Evolutionary conservation across 2,888 invertebrate species (phyloP), one percentile per base, ranked within the genome.

Genomic region (Dasysyrphus albostriatus): DNA sequence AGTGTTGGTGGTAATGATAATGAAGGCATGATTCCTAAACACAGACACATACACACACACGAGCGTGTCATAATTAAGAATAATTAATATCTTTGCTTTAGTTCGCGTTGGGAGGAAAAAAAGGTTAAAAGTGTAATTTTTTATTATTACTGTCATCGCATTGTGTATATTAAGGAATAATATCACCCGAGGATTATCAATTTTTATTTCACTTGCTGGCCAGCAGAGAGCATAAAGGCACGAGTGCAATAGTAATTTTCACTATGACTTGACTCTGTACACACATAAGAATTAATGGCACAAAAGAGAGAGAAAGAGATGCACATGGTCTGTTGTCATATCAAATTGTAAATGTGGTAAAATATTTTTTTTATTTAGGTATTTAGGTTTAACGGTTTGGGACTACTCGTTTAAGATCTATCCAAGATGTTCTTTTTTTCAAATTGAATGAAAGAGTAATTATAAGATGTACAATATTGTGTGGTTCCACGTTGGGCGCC

Each of bases 121-220:
- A 37, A 47, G 29, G 44, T 74, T 72, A 47, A 59, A 74, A 59
- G 77, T 44, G 82, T 87, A 69, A 87, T 78, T 82, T 82, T 87
- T 87, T 84, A 72, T 78, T 78, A 87, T 87, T 82, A 82, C 82
- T 70, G 70, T 63, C 63, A 77, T 74, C 69, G 74, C 61, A 19
- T 70, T 74, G 32, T 73, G 77, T 73, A 76, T 80, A 83, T 75
- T 70, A 76, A 24, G 67, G 72, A n/a, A 65, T 67, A 76, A 80
- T 84, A 67, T 67, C 65, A 80, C 58, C 39, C 65, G 49, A 63
- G 69, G 49, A 63, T 63, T 63, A 70, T 79, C 54, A 39, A 19
- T 29, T 78, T 73, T 83, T 47, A 83, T 74, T 34, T 83, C 34
- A 78, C 63, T 34, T 32, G 24, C 61, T 58, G 58, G 10, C 58